Conservation (phyloP, 1,140 invertebrate genomes). For the Spodoptera litura region DNA sequence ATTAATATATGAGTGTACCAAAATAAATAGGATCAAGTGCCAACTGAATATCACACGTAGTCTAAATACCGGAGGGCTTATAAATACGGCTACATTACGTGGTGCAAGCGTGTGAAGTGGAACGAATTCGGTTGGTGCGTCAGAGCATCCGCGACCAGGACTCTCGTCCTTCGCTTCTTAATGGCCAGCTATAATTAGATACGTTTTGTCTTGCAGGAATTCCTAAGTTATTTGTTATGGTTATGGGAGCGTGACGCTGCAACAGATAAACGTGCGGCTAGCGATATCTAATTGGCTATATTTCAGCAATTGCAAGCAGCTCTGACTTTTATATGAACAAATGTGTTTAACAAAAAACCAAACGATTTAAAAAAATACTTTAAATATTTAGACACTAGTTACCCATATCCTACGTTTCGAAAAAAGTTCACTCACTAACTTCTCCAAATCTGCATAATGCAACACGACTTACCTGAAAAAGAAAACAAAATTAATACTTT, state of each 20-base stretch:
- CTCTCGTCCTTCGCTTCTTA: slow-evolving; percentile 55
- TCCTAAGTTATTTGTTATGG: slow-evolving; percentile 6
- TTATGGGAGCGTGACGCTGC: slow-evolving; percentile 8
- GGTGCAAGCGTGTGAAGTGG: slow-evolving; percentile 53
- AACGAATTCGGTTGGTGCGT: slow-evolving; percentile 44
- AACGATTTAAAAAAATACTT: neutral
- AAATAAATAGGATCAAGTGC: slow-evolving; percentile 44
- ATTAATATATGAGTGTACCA: slow-evolving; percentile 26
- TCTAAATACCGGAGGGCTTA: slow-evolving; percentile 47
- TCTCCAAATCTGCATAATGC: neutral
- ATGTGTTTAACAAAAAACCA: neutral
- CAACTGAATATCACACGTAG: slow-evolving; percentile 42
- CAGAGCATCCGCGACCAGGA: slow-evolving; percentile 37
- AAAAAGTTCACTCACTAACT: slow-evolving; percentile 13
- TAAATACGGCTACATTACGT: slow-evolving; percentile 51
- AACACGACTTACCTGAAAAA: slow-evolving; percentile 56
- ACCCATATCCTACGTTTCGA: neutral
- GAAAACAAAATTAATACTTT: slow-evolving; percentile 41
- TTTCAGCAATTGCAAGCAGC: slow-evolving; percentile 6
- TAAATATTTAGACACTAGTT: neutral
- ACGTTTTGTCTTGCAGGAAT: slow-evolving; percentile 25
- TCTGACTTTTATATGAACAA: neutral
- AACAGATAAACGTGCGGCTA: slow-evolving; percentile 7
- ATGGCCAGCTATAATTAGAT: slow-evolving; percentile 55
- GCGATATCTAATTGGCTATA: slow-evolving; percentile 26